Conservation (phyloP, 1,140 invertebrate species). For the Drosophila mayri region DNA sequence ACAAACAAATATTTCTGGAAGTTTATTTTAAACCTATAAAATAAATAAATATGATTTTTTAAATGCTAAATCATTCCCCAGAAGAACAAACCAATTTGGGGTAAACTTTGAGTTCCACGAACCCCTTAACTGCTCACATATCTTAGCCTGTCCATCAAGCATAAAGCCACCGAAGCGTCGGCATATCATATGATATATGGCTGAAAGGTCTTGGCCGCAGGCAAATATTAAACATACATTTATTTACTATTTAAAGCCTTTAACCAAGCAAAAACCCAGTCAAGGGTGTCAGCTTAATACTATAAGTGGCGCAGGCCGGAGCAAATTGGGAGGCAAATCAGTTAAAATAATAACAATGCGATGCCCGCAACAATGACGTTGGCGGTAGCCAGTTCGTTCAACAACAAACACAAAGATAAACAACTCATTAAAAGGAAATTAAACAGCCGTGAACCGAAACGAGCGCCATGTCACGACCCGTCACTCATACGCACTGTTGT, state of each 20-base stretch:
- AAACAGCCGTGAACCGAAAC: conserved; percentile 71
- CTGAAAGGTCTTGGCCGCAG: conserved; percentile 18
- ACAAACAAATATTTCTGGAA: too few species aligned
- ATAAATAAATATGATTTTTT: too few species aligned
- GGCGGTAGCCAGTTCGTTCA: conserved; percentile 4
- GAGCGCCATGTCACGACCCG: conserved; percentile 61
- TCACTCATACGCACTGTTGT: conserved; percentile 74
- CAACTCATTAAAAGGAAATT: conserved; percentile 79
- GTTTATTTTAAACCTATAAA: too few species aligned
- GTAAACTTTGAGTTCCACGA: neutral
- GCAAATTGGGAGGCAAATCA: conserved; percentile 52
- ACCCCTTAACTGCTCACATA: neutral
- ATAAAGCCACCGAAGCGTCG: neutral
- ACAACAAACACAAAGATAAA: conserved; percentile 64
- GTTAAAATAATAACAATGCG: conserved; percentile 57
- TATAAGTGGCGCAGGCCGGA: conserved; percentile 21
- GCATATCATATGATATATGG: conserved; percentile 2
- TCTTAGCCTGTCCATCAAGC: conserved; percentile 26
- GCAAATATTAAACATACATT: conserved; percentile 43
- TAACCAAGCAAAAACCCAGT: conserved; percentile 16
- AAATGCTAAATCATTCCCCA: too few species aligned
- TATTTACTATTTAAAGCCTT: conserved; percentile 52
- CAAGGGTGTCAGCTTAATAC: conserved; percentile 43
- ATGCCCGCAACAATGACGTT: conserved; percentile 41
- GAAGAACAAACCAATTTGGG: neutral